Conservation (phyloP, 1,140 invertebrate genomes). For the Cyclargus thomasi region DNA sequence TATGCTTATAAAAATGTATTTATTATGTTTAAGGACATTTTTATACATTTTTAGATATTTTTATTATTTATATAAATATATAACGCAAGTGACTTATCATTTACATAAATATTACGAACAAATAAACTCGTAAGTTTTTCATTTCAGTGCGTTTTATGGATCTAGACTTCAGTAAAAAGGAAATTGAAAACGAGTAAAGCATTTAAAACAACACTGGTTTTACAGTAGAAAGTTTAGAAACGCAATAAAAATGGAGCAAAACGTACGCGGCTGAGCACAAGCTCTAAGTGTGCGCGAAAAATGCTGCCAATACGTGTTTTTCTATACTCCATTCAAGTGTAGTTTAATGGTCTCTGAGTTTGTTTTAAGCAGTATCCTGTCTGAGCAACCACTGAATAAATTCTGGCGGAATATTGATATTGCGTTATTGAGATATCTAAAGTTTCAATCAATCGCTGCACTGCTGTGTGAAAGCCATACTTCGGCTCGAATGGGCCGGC, state of each 20-base stretch:
- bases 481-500: too few species aligned
- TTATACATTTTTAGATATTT: too few species aligned
- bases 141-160: background rate
- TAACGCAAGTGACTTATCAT: too few species aligned
- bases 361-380: background rate
- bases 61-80: too few species aligned
- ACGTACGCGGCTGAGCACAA: background rate
- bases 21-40: too few species aligned
- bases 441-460: too few species aligned
- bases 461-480: too few species aligned
- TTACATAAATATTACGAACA: too few species aligned
- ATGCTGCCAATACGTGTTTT: slow-evolving; percentile 8
- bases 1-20: too few species aligned
- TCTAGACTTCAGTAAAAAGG: background rate
- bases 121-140: background rate
- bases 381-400: background rate
- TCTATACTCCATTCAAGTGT: background rate
- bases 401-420: background rate
- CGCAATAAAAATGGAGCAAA: slow-evolving; percentile 9
- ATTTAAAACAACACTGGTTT: slow-evolving; percentile 8
- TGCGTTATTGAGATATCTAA: background rate
- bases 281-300: slow-evolving; percentile 4
- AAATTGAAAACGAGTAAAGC: slow-evolving; percentile 7
- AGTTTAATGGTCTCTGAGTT: background rate
- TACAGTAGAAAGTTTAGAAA: slow-evolving; percentile 10